Evolutionary conservation across 92 coral and sea anemone genomes (phyloP).

Genomic region (Epizoanthus ramosus): DNA sequence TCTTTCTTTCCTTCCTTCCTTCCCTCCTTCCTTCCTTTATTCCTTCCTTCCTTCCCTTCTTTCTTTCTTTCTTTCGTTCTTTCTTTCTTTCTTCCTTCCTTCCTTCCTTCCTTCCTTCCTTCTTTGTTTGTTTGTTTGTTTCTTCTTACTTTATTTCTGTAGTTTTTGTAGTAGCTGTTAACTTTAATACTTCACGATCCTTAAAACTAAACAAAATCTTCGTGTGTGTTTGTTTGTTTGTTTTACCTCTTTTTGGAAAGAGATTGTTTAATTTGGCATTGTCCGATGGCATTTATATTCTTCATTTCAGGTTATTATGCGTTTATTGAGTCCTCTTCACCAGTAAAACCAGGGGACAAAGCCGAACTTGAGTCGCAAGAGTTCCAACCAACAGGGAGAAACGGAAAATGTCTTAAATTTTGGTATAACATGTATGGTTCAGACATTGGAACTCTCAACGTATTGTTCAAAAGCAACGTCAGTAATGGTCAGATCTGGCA

Average conservation of each 20-base stretch:
- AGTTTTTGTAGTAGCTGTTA: no score
- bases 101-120: no score
- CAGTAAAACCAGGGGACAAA: constrained; percentile 71
- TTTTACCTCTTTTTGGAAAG: no score
- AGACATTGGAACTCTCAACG: constrained; percentile 70
- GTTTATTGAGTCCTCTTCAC: constrained; percentile 88
- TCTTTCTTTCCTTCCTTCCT: not conserved
- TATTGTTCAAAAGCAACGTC: constrained; percentile 66
- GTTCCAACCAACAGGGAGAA: constrained; percentile 89
- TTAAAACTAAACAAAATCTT: no score
- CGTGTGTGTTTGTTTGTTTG: no score
- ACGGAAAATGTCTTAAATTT: constrained; percentile 93
- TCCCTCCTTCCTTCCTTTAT: not conserved
- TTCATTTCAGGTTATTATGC: constrained; percentile 74
- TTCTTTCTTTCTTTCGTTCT: not conserved
- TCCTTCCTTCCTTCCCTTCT: no score
- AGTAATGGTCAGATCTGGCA: constrained; percentile 80
- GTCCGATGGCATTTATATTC: not conserved
- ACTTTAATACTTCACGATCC: no score
- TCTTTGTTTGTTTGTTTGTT: no score
- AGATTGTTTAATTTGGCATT: no score
- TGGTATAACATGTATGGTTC: constrained; percentile 95
- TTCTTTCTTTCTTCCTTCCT: not conserved
- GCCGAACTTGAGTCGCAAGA: constrained; percentile 87
- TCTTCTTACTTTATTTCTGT: not conserved